These are phyloP conservation scores for Trachelus tabidus DNA, from an alignment of 2,888 invertebrate genomes.

Conservation along the genomic window DNA sequence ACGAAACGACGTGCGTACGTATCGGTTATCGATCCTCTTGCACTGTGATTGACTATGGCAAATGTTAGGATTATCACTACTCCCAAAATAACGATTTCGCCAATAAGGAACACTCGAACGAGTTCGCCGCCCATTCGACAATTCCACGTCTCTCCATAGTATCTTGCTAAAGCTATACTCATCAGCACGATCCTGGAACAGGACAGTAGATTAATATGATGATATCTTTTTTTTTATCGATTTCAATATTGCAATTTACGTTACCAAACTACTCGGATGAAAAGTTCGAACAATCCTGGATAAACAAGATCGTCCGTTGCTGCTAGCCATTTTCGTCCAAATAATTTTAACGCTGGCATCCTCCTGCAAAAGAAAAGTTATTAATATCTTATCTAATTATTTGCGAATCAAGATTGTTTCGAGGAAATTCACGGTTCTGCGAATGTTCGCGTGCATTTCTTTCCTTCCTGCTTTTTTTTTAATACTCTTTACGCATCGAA, in stretches of 20 bases:
- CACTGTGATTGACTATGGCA: constrained; percentile 77
- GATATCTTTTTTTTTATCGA: background rate
- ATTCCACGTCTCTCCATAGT: constrained; percentile 76
- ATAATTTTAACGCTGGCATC: constrained; percentile 90
- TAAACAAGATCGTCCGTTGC: constrained; percentile 94
- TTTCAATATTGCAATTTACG: too few relatives aligned
- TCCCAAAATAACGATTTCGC: constrained; percentile 75
- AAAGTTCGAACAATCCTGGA: constrained; percentile 83
- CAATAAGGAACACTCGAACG: constrained; percentile 79
- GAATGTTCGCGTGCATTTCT: too few relatives aligned
- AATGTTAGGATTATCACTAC: constrained; percentile 74
- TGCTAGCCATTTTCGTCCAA: constrained; percentile 90
- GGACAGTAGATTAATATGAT: background rate
- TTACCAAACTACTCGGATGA: constrained; percentile 78
- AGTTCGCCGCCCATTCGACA: constrained; percentile 78
- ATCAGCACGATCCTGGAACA: constrained; percentile 74
- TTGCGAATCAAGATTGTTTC: too few relatives aligned
- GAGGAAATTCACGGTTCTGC: too few relatives aligned
- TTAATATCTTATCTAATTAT: too few relatives aligned
- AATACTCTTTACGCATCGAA: too few relatives aligned
- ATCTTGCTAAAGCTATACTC: constrained; percentile 73
- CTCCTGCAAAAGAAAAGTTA: constrained; percentile 30
- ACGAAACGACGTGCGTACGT: constrained; percentile 77
- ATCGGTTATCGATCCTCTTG: constrained; percentile 83
- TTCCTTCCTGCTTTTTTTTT: too few relatives aligned